Conservation (phyloP, 2,797 vertebrate species). For the Clamator glandarius region DNA sequence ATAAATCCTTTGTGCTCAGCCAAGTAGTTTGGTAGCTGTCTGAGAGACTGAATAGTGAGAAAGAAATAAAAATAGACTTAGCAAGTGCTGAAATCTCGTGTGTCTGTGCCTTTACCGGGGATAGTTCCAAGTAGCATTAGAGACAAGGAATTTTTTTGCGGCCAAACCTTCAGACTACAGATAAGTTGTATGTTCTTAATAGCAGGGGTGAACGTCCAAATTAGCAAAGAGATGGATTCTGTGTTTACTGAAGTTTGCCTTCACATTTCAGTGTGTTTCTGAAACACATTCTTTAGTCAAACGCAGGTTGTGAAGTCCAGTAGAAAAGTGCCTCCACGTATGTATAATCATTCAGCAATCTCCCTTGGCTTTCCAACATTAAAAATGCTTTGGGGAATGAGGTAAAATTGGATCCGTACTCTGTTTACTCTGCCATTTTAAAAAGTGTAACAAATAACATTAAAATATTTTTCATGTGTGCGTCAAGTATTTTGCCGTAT, state of each 20-base stretch:
- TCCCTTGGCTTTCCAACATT: not conserved
- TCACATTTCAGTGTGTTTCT: not conserved
- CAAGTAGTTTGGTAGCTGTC: not conserved
- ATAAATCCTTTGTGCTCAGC: slow-evolving; percentile 15
- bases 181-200: not conserved
- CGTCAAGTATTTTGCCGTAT: not conserved
- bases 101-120: not conserved
- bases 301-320: not conserved
- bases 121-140: not conserved
- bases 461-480: not conserved
- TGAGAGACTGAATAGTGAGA: not conserved
- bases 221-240: not conserved
- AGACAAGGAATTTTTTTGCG: not conserved
- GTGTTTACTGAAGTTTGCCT: not conserved
- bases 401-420: not conserved
- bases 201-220: not conserved
- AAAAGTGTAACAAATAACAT: not conserved
- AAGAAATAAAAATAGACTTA: not conserved
- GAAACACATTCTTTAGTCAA: not conserved
- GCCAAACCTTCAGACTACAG: not conserved
- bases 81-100: not conserved
- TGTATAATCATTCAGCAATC: not conserved
- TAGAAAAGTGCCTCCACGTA: not conserved
- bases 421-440: not conserved
- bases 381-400: not conserved